phyloP scores from a whole-genome alignment of 2,888 invertebrate species.

The Campoplex nolae region DNA sequence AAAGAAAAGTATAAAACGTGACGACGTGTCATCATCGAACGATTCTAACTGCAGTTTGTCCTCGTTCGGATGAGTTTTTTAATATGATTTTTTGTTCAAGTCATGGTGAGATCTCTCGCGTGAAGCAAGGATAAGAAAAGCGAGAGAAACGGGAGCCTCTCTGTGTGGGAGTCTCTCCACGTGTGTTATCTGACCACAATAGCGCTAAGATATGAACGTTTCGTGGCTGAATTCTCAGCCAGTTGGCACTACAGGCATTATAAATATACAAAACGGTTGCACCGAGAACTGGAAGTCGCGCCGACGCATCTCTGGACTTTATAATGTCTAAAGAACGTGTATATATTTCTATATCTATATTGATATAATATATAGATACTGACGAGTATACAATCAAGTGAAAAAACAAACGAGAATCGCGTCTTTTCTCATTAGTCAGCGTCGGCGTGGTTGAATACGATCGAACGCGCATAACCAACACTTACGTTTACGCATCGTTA shows the following conservation, averaged over 20 bases:
- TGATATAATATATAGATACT: background rate
- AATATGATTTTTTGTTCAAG: background rate
- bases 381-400: conserved; percentile 20
- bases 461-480: conserved; percentile 26
- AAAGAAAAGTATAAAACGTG: background rate
- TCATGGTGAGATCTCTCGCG: background rate
- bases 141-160: background rate
- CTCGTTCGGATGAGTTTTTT: background rate
- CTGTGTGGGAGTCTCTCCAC: conserved; percentile 22
- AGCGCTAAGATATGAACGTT: conserved; percentile 39
- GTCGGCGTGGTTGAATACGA: conserved; percentile 31
- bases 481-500: background rate
- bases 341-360: background rate
- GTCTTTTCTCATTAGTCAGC: conserved; percentile 28
- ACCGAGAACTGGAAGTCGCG: conserved; percentile 41
- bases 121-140: conserved; percentile 9
- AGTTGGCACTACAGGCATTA: conserved; percentile 36
- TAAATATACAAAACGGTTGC: conserved; percentile 54
- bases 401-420: conserved; percentile 47
- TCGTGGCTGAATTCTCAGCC: background rate
- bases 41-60: background rate
- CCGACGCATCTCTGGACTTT: conserved; percentile 36
- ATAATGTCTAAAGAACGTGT: background rate
- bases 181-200: conserved; percentile 35
- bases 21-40: background rate